Evolutionary conservation across 2,888 invertebrate genomes (phyloP).

Genomic region (Cataglyphis livida): DNA sequence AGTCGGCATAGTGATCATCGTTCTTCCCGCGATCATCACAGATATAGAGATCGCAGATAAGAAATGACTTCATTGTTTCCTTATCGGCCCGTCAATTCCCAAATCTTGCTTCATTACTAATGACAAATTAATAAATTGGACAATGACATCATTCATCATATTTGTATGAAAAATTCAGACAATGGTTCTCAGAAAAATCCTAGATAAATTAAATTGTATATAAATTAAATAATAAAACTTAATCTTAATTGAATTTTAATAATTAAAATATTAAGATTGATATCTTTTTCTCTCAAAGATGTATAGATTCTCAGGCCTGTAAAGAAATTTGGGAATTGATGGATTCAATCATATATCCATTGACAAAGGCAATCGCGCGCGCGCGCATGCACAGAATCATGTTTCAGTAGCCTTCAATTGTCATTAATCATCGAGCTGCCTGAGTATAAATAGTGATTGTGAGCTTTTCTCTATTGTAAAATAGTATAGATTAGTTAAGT

Average conservation of each 20-base stretch:
- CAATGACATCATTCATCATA: neutral
- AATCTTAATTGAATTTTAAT: neutral
- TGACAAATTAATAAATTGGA: neutral
- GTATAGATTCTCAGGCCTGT: neutral
- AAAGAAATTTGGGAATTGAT: constrained; percentile 28
- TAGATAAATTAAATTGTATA: constrained; percentile 8
- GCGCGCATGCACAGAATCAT: neutral
- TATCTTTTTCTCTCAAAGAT: neutral
- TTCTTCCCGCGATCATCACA: constrained; percentile 88
- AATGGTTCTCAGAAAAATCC: neutral
- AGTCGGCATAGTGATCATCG: constrained; percentile 86
- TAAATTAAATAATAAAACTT: constrained; percentile 3
- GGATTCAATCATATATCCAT: constrained; percentile 10
- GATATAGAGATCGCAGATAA: constrained; percentile 89
- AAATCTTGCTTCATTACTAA: neutral
- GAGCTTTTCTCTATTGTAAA: constrained; percentile 16
- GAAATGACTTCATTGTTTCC: constrained; percentile 24
- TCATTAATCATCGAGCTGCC: constrained; percentile 17
- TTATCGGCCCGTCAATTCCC: constrained; percentile 17
- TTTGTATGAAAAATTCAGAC: neutral
- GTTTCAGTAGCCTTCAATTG: neutral
- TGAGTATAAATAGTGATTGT: neutral
- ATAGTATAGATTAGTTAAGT: constrained; percentile 23
- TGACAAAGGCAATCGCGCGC: neutral
- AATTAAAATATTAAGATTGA: neutral